Base-by-base conservation (phyloP, 2,113 vertebrate genomes). In the Muntiacus muntjak region DNA sequence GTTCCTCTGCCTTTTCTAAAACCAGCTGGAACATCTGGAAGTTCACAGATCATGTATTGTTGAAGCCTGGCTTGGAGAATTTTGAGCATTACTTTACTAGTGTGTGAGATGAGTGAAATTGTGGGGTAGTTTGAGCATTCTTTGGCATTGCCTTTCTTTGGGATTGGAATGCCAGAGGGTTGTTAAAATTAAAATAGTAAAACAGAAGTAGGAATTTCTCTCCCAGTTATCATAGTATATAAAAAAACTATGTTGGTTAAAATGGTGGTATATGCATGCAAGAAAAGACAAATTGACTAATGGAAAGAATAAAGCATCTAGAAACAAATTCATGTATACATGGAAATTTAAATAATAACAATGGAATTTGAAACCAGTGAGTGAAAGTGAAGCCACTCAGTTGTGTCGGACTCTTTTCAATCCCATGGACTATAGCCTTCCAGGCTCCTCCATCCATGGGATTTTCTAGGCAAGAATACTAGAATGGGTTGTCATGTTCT, bases 361-460 rank as follows among this genome's bases (percentile, higher is more conserved):
- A n/a, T 40, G 12, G 40, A 52, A 89, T 52, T 94, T 91, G n/a
- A 84, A 91, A 87, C 25, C 23, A 88, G 6, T 26, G 25, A 54
- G 33, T 71, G n/a, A 40, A 71, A 40, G n/a, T 71, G 9, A 71
- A 71, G 9, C 23, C n/a, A 71, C 64, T 55, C 54, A 71, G 19
- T 36, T 5, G 0, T 71, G 10, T 71, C 2, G 0, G 5, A 36
- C 19, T 71, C 67, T 71, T 36, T 71, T 40, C 0, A 0, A 71
- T 19, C 19, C n/a, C 67, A 71, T 40, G 67, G 19, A 40, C n/a
- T 23, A 2, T 71, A 40, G n/a, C 64, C 9, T 36, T 9, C 9
- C 64, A 71, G n/a, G 19, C n/a, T 71, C n/a, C 19, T 36, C 4
- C 7, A 0, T 71, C 64, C n/a, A 36, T 23, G n/a, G 10, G 67